phyloP scores from a whole-genome alignment of 2,888 invertebrate genomes.

The Acleris cristana region DNA sequence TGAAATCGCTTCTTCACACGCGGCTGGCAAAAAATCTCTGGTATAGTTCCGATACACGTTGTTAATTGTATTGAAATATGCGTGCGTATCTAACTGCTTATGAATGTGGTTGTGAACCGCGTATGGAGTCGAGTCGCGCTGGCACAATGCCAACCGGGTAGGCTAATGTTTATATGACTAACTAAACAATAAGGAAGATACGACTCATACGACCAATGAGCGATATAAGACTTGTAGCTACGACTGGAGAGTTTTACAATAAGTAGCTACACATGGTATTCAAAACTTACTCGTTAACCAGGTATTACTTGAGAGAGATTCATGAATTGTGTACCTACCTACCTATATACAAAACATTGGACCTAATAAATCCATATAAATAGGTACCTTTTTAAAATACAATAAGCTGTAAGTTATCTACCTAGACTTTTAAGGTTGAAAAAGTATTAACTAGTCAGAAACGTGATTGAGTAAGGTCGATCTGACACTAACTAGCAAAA shows the following conservation, averaged over 20 bases:
- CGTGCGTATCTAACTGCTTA: constrained; percentile 52
- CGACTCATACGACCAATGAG: constrained; percentile 11
- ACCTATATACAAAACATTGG: no score
- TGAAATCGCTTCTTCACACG: constrained; percentile 78
- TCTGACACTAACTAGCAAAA: constrained; percentile 33
- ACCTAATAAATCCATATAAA: no score
- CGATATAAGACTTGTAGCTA: constrained; percentile 38
- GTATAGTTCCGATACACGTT: constrained; percentile 57
- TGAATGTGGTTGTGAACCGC: constrained; percentile 52
- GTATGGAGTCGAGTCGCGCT: constrained; percentile 58
- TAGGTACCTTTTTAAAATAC: no score
- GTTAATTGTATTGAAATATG: constrained; percentile 73
- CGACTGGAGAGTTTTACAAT: constrained; percentile 2
- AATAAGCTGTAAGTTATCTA: no score
- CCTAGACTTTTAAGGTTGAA: constrained; percentile 1
- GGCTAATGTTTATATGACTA: constrained; percentile 38
- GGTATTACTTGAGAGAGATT: no score
- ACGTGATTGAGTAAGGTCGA: constrained; percentile 33
- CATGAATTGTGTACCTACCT: no score
- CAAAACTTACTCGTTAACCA: neutral
- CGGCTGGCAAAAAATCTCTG: constrained; percentile 66
- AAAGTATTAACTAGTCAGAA: constrained; percentile 1
- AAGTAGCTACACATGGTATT: neutral
- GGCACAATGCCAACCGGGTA: constrained; percentile 63
- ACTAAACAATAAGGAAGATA: constrained; percentile 36